Conservation (phyloP, 2,888 invertebrate genomes). For the Mantis religiosa region DNA sequence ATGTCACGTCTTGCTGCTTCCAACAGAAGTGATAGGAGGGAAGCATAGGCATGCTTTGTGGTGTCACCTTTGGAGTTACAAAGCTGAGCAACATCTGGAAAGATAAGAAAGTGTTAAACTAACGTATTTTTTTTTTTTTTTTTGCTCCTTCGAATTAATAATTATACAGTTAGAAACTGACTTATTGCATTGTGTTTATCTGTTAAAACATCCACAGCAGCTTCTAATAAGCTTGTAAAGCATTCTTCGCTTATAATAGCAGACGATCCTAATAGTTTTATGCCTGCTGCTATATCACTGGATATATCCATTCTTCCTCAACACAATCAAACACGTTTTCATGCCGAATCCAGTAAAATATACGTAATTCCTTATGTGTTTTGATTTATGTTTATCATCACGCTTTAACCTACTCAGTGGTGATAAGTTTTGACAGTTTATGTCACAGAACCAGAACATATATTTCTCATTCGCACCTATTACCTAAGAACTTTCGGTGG, state of each 20-base stretch:
- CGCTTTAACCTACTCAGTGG: too few species aligned
- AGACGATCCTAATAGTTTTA: slow-evolving; percentile 22
- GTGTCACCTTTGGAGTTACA: slow-evolving; percentile 37
- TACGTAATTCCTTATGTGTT: too few species aligned
- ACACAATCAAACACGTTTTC: neutral
- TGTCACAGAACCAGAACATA: too few species aligned
- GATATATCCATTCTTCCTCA: slow-evolving; percentile 17
- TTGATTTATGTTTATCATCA: too few species aligned
- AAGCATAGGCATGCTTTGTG: slow-evolving; percentile 38
- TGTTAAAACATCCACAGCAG: neutral
- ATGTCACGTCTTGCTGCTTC: slow-evolving; percentile 40
- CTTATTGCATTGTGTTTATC: slow-evolving; percentile 12
- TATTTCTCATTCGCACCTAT: too few species aligned
- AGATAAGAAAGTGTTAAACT: neutral
- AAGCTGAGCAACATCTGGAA: slow-evolving; percentile 36
- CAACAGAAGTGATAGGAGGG: slow-evolving; percentile 38
- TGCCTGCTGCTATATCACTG: slow-evolving; percentile 11
- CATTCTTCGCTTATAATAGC: slow-evolving; percentile 20
- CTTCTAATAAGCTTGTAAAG: slow-evolving; percentile 22
- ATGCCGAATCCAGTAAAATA: too few species aligned
- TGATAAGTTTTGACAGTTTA: too few species aligned
- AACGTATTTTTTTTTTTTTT: too few species aligned
- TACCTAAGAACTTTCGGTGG: too few species aligned
- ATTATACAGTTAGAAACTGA: neutral
- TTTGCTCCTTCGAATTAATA: neutral